A percentile compares a stretch with the other conserved stretches of the same genome.
Evolutionary conservation across 2,113 vertebrate genomes (phyloP).

Genomic region (Lophius piscatorius): DNA sequence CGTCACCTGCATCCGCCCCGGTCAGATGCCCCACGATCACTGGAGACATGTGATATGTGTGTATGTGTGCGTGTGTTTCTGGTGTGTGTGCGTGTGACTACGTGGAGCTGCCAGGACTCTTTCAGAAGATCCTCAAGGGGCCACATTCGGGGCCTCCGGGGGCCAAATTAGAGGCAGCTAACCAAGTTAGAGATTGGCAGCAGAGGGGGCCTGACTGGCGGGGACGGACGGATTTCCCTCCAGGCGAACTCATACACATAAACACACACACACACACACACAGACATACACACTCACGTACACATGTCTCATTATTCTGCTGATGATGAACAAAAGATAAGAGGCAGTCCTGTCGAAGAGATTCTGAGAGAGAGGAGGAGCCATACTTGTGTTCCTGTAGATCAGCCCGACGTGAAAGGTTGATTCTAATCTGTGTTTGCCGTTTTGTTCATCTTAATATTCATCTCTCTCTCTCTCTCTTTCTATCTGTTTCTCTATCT

Average conservation of each 20-base stretch:
- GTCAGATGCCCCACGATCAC: slow-evolving; percentile 34
- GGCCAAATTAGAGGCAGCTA: slow-evolving; percentile 71
- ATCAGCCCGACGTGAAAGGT: slow-evolving; percentile 34
- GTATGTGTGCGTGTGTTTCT: too few species aligned
- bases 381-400: slow-evolving; percentile 65
- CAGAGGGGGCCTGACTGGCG: slow-evolving; percentile 58
- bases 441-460: slow-evolving; percentile 18
- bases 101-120: slow-evolving; percentile 44
- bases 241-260: slow-evolving; percentile 1
- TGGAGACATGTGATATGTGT: slow-evolving; percentile 48
- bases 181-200: slow-evolving; percentile 65
- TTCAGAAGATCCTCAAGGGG: slow-evolving; percentile 47
- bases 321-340: slow-evolving; percentile 72
- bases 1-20: slow-evolving; percentile 36
- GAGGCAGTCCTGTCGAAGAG: slow-evolving; percentile 70
- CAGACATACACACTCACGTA: slow-evolving; percentile 29
- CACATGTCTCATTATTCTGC: slow-evolving; percentile 63
- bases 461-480: slow-evolving; percentile 1
- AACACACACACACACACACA: slow-evolving; percentile 24
- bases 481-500: slow-evolving; percentile 26
- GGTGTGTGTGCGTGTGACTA: slow-evolving; percentile 28
- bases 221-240: slow-evolving; percentile 50
- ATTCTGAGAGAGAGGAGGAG: slow-evolving; percentile 49
- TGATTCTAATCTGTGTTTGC: slow-evolving; percentile 38
- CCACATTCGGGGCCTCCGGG: slow-evolving; percentile 62